Percentiles rank a stretch among this genome's conserved stretches.
Evolutionary conservation across 2,113 vertebrate species (phyloP).

Genomic region (Clarias gariepinus): DNA sequence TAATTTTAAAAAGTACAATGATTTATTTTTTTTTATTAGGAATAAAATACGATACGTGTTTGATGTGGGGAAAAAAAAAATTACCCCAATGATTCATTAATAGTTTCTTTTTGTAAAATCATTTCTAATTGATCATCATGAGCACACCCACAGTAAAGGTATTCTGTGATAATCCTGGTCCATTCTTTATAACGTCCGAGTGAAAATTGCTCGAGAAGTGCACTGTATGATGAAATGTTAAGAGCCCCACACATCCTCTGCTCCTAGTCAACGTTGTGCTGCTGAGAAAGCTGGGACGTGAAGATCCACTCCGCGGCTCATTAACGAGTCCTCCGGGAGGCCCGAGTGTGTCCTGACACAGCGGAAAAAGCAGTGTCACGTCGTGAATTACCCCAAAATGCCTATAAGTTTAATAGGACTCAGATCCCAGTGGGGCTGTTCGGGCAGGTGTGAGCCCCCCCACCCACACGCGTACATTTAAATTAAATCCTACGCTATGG

Average conservation of each 20-base stretch:
- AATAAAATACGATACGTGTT: too few species aligned
- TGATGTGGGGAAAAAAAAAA: too few species aligned
- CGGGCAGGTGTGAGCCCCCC: slow-evolving; percentile 19
- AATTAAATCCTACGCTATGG: slow-evolving; percentile 45
- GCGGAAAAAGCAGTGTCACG: slow-evolving; percentile 39
- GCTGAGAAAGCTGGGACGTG: slow-evolving; percentile 27
- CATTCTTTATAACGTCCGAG: neutral
- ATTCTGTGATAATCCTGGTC: neutral
- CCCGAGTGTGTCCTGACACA: slow-evolving; percentile 41
- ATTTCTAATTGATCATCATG: neutral
- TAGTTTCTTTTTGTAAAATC: too few species aligned
- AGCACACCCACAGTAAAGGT: neutral
- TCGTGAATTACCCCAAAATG: slow-evolving; percentile 40
- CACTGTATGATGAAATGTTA: slow-evolving; percentile 2
- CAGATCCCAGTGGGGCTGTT: slow-evolving; percentile 35
- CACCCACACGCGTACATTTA: slow-evolving; percentile 18
- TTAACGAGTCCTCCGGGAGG: slow-evolving; percentile 52
- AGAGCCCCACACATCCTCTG: neutral
- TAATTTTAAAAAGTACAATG: too few species aligned
- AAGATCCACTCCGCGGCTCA: slow-evolving; percentile 10
- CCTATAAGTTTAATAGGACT: slow-evolving; percentile 36
- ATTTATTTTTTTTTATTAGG: too few species aligned
- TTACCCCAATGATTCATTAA: too few species aligned
- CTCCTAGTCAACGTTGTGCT: slow-evolving; percentile 6
- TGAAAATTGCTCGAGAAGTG: neutral